Conservation (phyloP, 2,113 vertebrate species). For the Candoia aspera region DNA sequence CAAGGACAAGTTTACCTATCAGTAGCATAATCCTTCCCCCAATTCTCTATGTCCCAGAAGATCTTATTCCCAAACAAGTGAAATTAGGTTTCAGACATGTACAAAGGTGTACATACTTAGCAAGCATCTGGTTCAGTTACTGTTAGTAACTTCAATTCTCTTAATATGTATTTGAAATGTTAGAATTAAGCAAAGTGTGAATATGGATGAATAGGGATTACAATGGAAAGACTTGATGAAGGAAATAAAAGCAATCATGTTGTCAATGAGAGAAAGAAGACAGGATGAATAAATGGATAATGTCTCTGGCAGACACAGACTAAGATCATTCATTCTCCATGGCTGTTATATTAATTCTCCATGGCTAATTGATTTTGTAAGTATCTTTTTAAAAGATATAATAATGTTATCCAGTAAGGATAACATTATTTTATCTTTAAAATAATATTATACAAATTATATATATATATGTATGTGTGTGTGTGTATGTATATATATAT, state of each 20-base stretch:
- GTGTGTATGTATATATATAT: no score
- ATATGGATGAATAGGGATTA: background rate
- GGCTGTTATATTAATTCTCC: constrained; percentile 31
- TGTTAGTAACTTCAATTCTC: background rate
- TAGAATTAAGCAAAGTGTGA: background rate
- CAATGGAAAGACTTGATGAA: background rate
- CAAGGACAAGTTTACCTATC: background rate
- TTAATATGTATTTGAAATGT: background rate
- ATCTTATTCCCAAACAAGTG: background rate
- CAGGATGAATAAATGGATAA: background rate
- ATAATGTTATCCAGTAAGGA: constrained; percentile 3
- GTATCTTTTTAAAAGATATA: constrained; percentile 22
- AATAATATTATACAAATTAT: no score
- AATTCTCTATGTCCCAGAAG: background rate
- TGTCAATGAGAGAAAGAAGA: background rate
- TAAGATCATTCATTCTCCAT: background rate
- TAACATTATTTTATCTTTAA: no score
- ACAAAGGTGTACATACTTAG: background rate
- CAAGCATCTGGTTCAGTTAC: background rate
- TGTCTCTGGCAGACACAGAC: background rate
- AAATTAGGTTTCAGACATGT: background rate
- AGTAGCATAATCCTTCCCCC: background rate
- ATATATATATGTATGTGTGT: no score
- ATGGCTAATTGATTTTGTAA: constrained; percentile 8
- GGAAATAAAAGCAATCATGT: background rate